These are phyloP conservation scores for Tinamus major DNA, from an alignment of 2,797 vertebrate genomes.

Conservation along the genomic window DNA sequence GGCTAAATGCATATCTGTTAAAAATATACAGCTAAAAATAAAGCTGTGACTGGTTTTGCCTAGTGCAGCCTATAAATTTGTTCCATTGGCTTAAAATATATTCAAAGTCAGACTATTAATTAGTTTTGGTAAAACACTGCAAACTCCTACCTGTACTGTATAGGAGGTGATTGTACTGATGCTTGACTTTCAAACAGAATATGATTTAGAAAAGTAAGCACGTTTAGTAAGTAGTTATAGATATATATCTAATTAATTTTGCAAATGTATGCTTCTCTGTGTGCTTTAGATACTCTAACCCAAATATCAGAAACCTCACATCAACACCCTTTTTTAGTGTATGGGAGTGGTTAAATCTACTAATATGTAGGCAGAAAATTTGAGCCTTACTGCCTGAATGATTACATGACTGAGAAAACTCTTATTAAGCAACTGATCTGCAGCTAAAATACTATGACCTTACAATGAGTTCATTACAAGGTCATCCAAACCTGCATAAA, in stretches of 20 bases:
- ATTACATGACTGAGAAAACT: slow-evolving; percentile 25
- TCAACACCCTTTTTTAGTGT: slow-evolving; percentile 1
- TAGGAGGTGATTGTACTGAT: neutral
- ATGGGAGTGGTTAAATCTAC: neutral
- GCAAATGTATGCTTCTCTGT: slow-evolving; percentile 3
- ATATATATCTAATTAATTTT: slow-evolving; percentile 6
- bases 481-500: slow-evolving; percentile 17
- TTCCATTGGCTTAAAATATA: neutral
- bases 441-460: slow-evolving; percentile 59
- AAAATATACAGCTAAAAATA: neutral
- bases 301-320: neutral
- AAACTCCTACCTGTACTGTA: neutral
- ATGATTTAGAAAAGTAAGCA: neutral
- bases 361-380: slow-evolving; percentile 51
- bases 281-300: neutral
- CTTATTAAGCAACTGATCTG: slow-evolving; percentile 43
- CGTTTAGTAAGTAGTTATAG: neutral
- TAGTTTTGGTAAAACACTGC: neutral
- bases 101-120: neutral
- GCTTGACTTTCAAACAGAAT: slow-evolving; percentile 20
- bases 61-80: neutral
- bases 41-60: neutral
- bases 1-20: neutral
- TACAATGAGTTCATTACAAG: slow-evolving; percentile 48
- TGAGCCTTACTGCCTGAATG: slow-evolving; percentile 19